Base-by-base conservation (phyloP, 2,113 vertebrate genomes). In the Phoenicopterus ruber region DNA sequence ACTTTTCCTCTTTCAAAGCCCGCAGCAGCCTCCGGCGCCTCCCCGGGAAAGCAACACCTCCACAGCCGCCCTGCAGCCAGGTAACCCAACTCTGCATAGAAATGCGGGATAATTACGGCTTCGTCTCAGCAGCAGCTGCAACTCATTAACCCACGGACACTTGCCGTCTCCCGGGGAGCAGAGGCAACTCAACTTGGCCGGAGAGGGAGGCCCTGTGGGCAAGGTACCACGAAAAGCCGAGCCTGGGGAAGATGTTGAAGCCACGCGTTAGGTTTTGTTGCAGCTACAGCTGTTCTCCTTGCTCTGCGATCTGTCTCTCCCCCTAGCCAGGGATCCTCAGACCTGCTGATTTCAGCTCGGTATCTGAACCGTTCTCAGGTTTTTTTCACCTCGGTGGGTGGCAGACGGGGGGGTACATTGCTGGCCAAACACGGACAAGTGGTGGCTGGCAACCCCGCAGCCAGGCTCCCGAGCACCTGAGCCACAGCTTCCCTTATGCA, bases 401-500 rank as follows among this genome's bases (percentile, higher is more conserved):
- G 67, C 82, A 78, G 59, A 25, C 3, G 11, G 47, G 49, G n/a
- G 13, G 36, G 42, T 6, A 25, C 36, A 6, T 34, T 74, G 34
- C 65, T 82, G 78, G 50, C 46, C 66, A 32, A 46, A 42, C 20
- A 44, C 0, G 0, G 57, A 14, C 46, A 31, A 72, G 36, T 5
- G 34, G 65, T 32, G 42, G 36, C 29, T 31, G 40, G 31, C 50
- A 58, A 6, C 42, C 54, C 42, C 2, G 2, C 72, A 84, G 50
- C n/a, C 38, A 54, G n/a, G 14, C 14, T 67, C 59, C 31, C 2
- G 0, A 10, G 2, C 4, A 24, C 50, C 32, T 0, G 0, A 55
- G 44, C 7, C 72, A 44, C 47, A 32, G 57, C 25, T 44, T 62
- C 17, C 57, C 29, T 76, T 4, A 3, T 0, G 0, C 6, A 14